Conservation (phyloP, 1,140 invertebrate genomes). For the Chironomus striatipennis region DNA sequence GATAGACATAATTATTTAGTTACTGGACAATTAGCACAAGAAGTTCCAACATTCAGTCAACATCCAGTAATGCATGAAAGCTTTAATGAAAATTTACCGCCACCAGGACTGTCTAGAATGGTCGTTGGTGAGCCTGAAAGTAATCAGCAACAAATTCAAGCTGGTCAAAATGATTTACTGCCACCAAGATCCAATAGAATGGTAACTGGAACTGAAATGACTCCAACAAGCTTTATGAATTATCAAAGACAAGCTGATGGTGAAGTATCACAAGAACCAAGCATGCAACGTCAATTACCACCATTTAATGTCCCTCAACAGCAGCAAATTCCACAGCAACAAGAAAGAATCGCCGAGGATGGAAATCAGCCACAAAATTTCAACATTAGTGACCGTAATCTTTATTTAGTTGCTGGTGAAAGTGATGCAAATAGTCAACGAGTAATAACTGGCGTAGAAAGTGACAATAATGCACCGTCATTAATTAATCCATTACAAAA, state of each 20-base stretch:
- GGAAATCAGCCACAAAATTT: neutral
- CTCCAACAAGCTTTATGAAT: slow-evolving; percentile 26
- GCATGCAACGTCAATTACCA: neutral
- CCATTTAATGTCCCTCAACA: neutral
- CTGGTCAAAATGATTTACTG: slow-evolving; percentile 41
- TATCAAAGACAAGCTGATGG: slow-evolving; percentile 38
- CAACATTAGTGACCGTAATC: slow-evolving; percentile 30
- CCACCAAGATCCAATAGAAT: slow-evolving; percentile 48
- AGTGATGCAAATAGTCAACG: slow-evolving; percentile 32
- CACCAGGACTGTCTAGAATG: slow-evolving; percentile 51
- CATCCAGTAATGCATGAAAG: slow-evolving; percentile 28
- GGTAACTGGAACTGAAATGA: slow-evolving; percentile 42
- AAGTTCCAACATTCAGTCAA: slow-evolving; percentile 29
- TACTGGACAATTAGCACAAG: slow-evolving; percentile 57
- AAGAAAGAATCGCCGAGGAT: neutral
- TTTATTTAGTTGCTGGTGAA: slow-evolving; percentile 31
- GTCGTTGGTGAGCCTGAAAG: slow-evolving; percentile 55
- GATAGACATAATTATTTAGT: slow-evolving; percentile 63
- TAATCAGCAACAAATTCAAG: slow-evolving; percentile 44
- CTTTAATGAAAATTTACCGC: slow-evolving; percentile 40
- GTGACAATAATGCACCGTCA: slow-evolving; percentile 10
- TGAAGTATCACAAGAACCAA: slow-evolving; percentile 32
- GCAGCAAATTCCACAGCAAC: neutral
- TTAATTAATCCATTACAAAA: slow-evolving; percentile 16
- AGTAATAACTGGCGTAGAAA: slow-evolving; percentile 44